Evolutionary conservation across 2,888 invertebrate species (phyloP), one percentile per base, ranked within the genome.

Genomic region (Homarus gammarus): DNA sequence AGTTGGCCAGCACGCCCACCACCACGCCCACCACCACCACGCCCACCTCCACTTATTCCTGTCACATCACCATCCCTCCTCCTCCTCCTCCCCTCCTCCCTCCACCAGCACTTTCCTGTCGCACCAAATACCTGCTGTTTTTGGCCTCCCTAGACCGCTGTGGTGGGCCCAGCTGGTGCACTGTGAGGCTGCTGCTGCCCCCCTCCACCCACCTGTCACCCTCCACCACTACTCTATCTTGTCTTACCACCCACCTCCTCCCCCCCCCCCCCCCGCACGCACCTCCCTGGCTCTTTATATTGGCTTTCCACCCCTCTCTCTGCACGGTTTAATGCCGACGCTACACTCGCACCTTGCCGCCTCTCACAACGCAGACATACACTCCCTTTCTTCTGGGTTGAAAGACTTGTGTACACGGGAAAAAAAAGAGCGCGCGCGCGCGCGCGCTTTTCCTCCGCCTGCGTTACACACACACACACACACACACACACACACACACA

Each of bases 171-270:
- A 77, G 87, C 87, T 87, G 87, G 82, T n/a, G 87, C 87, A 87
- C 87, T 68, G 40, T 73, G 87, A n/a, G n/a, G 87, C 75, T 87
- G 87, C 77, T 84, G 88, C 88, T 88, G 72, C 88, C 88, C 83
- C 61, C 84, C 84, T 27, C 44, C 40, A 8, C 51, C 56, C 56
- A 56, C 78, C 78, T 49, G 40, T 40, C 75, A 36, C 77, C 77
- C 10, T n/a, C 75, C 61, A 72, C 44, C 40, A 72, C 72, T 49
- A 36, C n/a, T 44, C 36, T 70, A n/a, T 40, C 72, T 27, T 15
- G 31, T 38, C 18, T 36, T 10, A 79, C 31, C 36, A 51, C 79
- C 36, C 68, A 33, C 56, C 49, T 10, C 31, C 56, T 77, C 27
- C 51, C 38, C 31, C n/a, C 56, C 44, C n/a, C 56, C 38, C 84